Percentiles rank a stretch among this genome's conserved stretches.
phyloP scores from a whole-genome alignment of 2,888 invertebrate genomes.

The Meteorus colon region DNA sequence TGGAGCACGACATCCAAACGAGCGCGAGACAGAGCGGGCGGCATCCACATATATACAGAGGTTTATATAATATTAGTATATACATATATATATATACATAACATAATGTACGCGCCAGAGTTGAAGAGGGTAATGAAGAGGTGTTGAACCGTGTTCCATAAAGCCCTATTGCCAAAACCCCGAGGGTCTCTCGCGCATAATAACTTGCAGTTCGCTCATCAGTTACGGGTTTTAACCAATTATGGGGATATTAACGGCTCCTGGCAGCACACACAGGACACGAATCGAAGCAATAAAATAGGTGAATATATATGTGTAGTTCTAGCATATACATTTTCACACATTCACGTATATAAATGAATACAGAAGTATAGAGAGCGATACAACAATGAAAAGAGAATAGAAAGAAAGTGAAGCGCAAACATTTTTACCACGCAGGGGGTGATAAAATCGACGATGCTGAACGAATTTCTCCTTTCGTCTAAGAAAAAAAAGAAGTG shows the following conservation, averaged over 20 bases:
- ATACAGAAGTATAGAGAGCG: neutral
- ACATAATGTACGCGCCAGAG: conserved; percentile 31
- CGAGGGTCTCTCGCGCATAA: conserved; percentile 66
- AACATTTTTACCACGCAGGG: neutral
- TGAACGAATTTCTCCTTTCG: conserved; percentile 7
- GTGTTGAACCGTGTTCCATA: conserved; percentile 71
- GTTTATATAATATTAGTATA: conserved; percentile 26
- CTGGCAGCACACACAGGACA: conserved; percentile 22
- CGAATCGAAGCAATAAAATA: conserved; percentile 17
- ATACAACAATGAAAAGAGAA: neutral
- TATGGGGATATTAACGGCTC: conserved; percentile 64
- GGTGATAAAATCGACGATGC: conserved; percentile 12
- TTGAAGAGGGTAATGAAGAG: conserved; percentile 71
- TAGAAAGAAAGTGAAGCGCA: neutral
- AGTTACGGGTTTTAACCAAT: conserved; percentile 73
- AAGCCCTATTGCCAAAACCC: conserved; percentile 65
- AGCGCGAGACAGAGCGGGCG: conserved; percentile 17
- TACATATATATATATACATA: conserved; percentile 11
- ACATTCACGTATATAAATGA: conserved; percentile 7
- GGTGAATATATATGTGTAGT: neutral
- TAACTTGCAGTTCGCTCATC: conserved; percentile 71
- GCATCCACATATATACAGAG: conserved; percentile 13
- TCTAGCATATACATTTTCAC: neutral
- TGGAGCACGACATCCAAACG: conserved; percentile 19
- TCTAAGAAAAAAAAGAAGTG: neutral